phyloP scores from a whole-genome alignment of 2,888 invertebrate species.

The Neria commutata region DNA sequence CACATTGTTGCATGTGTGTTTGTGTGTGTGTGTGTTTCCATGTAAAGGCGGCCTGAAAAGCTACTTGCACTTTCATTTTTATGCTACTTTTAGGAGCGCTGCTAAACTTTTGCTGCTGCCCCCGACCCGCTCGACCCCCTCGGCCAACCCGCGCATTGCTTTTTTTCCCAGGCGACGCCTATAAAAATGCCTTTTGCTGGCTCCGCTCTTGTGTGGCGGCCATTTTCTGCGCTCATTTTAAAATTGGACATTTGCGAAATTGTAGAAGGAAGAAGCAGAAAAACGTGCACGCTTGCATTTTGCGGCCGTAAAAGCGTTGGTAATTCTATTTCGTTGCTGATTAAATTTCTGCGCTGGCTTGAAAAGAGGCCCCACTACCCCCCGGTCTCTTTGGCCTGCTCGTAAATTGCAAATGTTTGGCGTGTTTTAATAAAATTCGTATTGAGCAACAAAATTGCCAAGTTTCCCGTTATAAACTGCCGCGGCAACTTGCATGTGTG shows the following conservation, averaged over 20 bases:
- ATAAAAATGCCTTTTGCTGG: too few relatives aligned
- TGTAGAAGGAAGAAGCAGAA: too few relatives aligned
- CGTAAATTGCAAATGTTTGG: too few relatives aligned
- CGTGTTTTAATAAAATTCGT: slow-evolving; percentile 3
- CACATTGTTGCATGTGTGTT: not conserved
- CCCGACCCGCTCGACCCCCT: too few relatives aligned
- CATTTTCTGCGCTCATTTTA: not conserved
- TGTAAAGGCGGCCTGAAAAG: not conserved
- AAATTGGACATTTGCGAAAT: not conserved
- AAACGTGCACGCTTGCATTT: too few relatives aligned
- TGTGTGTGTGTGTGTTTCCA: slow-evolving; percentile 1
- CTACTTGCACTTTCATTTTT: slow-evolving; percentile 13
- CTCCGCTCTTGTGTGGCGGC: too few relatives aligned
- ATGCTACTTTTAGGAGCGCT: not conserved
- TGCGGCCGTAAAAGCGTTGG: not conserved
- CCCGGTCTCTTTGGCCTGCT: too few relatives aligned
- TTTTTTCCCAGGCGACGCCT: not conserved
- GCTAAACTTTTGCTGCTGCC: too few relatives aligned
- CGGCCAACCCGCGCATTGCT: not conserved
- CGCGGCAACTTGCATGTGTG: too few relatives aligned
- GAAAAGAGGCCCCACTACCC: too few relatives aligned
- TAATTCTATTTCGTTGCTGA: not conserved
- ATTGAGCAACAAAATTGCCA: too few relatives aligned
- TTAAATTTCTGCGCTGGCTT: not conserved
- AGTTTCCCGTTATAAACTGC: too few relatives aligned